A percentile compares a stretch with the other conserved stretches of the same genome.
These are phyloP conservation scores for Catamblyrhynchus diadema DNA, from an alignment of 2,797 vertebrate species.

Conservation along the genomic window DNA sequence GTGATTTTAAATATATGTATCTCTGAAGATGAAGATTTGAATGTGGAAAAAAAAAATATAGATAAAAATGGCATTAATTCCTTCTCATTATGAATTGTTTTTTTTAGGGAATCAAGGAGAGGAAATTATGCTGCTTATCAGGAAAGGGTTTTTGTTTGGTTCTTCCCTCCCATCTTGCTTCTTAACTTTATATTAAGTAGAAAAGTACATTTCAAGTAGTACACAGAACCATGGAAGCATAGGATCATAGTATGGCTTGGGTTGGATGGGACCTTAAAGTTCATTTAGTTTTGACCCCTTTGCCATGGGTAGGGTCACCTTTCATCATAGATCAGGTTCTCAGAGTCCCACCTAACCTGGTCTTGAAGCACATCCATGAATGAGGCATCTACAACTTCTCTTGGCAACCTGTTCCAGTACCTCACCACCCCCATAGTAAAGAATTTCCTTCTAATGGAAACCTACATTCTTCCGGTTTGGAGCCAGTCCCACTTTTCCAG, in stretches of 20 bases:
- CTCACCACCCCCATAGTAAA: neutral
- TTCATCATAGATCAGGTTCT: neutral
- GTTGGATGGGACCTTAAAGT: too few species aligned
- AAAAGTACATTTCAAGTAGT: neutral
- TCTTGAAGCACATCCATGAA: neutral
- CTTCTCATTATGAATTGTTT: neutral
- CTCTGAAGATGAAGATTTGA: neutral
- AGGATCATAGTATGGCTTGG: neutral
- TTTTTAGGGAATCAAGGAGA: neutral
- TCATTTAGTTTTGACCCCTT: neutral
- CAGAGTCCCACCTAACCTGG: neutral
- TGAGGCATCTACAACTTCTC: neutral
- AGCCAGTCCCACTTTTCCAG: neutral
- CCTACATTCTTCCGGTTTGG: neutral
- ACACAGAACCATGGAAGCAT: neutral
- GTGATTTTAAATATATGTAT: neutral
- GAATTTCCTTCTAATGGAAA: neutral
- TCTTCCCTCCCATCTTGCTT: fast-evolving
- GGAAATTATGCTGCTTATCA: neutral
- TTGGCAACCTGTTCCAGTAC: neutral
- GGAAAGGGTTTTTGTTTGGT: neutral
- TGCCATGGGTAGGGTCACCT: neutral
- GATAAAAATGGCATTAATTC: neutral
- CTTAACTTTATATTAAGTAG: neutral
- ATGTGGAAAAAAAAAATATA: neutral